Evolutionary conservation across 2,113 vertebrate species (phyloP), one percentile per base, ranked within the genome.

Genomic region (Nansenia antarctica): DNA sequence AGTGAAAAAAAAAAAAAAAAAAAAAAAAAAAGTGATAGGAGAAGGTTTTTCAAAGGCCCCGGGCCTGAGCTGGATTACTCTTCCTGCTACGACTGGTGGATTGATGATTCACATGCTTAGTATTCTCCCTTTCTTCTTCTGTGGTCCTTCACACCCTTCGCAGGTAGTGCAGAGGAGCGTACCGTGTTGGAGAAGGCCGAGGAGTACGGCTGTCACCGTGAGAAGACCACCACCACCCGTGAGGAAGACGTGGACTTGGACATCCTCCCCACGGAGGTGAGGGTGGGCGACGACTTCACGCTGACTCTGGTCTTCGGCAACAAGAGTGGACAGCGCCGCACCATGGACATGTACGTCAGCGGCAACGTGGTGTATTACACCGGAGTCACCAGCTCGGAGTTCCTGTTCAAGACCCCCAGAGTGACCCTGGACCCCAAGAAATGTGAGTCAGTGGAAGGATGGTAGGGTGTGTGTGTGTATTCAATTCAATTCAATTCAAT

Each of bases 281-380:
- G 84, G 5, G 70, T 98, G 37, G 96, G 97, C 0, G 90, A 91
- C 2, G 89, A 94, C 83, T 94, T 99, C 18, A 89, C 90, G 65
- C 70, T 98, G 68, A 91, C n/a, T 30, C 70, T 98, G 86, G 92
- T 88, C 76, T 94, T 96, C 76, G 83, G 71, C 65, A 99, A 96
- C 85, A 83, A 42, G 15, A 94, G 93, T 22, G 27, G 39, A 8
- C 76, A 90, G 62, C 30, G 0, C 0, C 95, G 94, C 69, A 93
- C 85, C 0, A 68, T 89, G 31, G 83, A 86, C 0, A 62, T 91
- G n/a, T 96, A 95, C 76, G 71, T 99, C 78, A 95, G 90, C 0
- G 95, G 95, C 58, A 95, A 78, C 29, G 88, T 97, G 77, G 92
- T 94, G 62, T 98, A 93, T 80, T 98, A 99, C 57, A 99, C 98